Base-by-base conservation (phyloP, 2,888 invertebrate genomes). In the Chouioia cunea region DNA sequence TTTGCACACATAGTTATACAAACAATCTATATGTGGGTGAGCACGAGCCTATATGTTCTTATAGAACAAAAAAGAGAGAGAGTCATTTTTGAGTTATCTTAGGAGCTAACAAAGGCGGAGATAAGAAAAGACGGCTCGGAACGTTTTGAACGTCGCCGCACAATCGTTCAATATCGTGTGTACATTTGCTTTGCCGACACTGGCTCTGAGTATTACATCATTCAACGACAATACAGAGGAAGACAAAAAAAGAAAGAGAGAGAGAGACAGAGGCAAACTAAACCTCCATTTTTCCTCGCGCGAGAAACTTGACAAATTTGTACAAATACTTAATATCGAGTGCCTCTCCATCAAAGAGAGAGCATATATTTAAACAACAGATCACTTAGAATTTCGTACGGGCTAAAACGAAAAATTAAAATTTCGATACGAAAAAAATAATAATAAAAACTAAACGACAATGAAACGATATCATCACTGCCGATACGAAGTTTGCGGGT, bases 31-130 rank as follows among this genome's bases (percentile, higher is more conserved):
- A 23, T 23, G 47, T 72, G 69, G 43, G 65, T 71, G 66, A 74
- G 76, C 76, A 76, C 73, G 73, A 76, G 71, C 73, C 75, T 71
- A 74, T n/a, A n/a, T 27, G 58, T 56, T 36, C 56, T 56, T 56
- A 59, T 58, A 65, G 36, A 36, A 1, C 36, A 36, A 10, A 36
- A 36, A 10, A 36, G 6, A 36, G 36, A 36, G 36, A 36, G 36
- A 36, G 36, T 36, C 36, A 12, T 36, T 36, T 36, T 36, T 58
- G 59, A 47, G 67, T 65, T 27, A 43, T 67, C 65, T 71, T 71
- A 71, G 56, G 68, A 73, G 59, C 73, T 74, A 70, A 70, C 66
- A 74, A 70, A 43, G 56, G 43, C 44, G 54, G 50, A 62, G 23
- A 47, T 20, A 36, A 52, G 16, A n/a, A 16, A 12, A 52, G n/a